Conservation (phyloP, 2,797 vertebrate species). For the Delichon dasypus region DNA sequence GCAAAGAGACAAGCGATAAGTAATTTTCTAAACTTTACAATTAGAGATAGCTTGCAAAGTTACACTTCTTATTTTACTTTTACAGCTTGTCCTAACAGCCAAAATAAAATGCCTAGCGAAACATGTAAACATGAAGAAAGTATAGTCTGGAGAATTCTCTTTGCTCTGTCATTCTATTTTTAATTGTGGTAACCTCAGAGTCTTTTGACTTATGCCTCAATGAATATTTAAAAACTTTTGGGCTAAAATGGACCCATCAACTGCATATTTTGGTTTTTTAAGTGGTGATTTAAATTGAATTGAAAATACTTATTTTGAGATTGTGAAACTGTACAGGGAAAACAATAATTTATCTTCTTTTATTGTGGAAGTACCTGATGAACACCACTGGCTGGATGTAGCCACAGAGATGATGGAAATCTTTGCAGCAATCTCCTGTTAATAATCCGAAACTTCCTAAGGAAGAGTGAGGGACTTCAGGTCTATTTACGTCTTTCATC, state of each 20-base stretch:
- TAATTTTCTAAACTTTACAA: not conserved
- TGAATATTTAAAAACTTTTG: not conserved
- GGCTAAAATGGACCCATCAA: not conserved
- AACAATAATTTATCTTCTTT: not conserved
- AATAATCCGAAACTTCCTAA: not conserved
- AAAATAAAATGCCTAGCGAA: not conserved
- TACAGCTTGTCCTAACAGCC: not conserved
- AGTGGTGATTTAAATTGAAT: not conserved
- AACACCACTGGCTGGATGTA: not conserved
- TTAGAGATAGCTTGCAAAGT: not conserved
- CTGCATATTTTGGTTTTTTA: not conserved
- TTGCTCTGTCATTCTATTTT: not conserved
- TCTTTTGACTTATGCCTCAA: not conserved
- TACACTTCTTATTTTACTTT: not conserved
- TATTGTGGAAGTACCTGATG: not conserved
- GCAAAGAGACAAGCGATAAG: not conserved
- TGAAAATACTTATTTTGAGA: not conserved
- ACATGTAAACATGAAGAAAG: not conserved
- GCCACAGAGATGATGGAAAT: not conserved
- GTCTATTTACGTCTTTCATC: not conserved
- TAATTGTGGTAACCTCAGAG: not conserved
- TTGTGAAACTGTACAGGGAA: not conserved
- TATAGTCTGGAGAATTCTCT: not conserved
- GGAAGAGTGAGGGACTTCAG: not conserved
- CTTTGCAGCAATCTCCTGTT: not conserved